Conservation (phyloP, 2,888 invertebrate species). For the Gisinianus flammeolus region DNA sequence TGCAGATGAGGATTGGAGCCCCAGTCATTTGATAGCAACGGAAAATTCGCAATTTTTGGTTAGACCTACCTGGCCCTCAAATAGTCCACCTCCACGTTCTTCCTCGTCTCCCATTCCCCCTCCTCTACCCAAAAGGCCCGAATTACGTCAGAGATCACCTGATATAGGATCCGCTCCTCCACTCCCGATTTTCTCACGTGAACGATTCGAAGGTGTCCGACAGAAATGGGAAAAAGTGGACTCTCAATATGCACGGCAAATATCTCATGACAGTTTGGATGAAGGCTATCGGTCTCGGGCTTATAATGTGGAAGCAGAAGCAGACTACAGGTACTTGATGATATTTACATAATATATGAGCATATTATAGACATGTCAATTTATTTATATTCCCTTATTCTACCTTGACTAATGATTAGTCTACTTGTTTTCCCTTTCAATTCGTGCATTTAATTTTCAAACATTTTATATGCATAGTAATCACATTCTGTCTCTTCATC, state of each 20-base stretch:
- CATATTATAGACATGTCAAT: too few species aligned
- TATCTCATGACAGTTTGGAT: slow-evolving; percentile 57
- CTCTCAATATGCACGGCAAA: slow-evolving; percentile 56
- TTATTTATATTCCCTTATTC: too few species aligned
- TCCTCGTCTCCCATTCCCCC: slow-evolving; percentile 61
- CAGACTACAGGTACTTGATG: slow-evolving; percentile 52
- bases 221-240: slow-evolving; percentile 59
- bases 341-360: too few species aligned
- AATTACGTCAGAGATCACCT: slow-evolving; percentile 55
- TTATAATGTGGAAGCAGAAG: slow-evolving; percentile 58
- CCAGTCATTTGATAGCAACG: slow-evolving; percentile 60
- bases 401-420: too few species aligned
- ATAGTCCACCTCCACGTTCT: slow-evolving; percentile 65
- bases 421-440: too few species aligned
- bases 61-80: slow-evolving; percentile 59
- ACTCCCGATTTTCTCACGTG: slow-evolving; percentile 54
- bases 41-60: slow-evolving; percentile 68
- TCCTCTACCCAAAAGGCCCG: slow-evolving; percentile 60
- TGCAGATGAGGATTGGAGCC: slow-evolving; percentile 79
- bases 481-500: too few species aligned
- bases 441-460: too few species aligned
- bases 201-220: slow-evolving; percentile 57
- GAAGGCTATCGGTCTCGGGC: slow-evolving; percentile 59
- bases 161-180: slow-evolving; percentile 61
- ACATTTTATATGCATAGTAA: too few species aligned